Evolutionary conservation across 2,888 invertebrate genomes (phyloP), one percentile per base, ranked within the genome.

Genomic region (Synergus laeviventris): DNA sequence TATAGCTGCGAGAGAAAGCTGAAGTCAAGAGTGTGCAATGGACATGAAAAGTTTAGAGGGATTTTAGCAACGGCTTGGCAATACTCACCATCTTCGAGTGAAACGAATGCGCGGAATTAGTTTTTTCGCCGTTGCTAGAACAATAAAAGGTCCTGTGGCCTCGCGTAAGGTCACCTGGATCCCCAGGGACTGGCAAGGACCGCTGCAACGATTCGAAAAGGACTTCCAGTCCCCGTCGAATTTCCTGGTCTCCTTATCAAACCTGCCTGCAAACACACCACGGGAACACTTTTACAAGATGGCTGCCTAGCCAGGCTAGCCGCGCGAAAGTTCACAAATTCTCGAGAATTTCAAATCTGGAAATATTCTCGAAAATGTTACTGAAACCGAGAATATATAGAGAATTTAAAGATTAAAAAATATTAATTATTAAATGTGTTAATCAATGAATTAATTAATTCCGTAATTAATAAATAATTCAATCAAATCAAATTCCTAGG

Each of bases 81-180:
- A 74, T 73, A 83, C 88, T 88, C 83, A 88, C 88, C 88, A 88
- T 88, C 86, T 88, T 87, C 84, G 84, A 78, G 81, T 84, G 82
- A 81, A 78, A 79, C 75, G 74, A 81, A 75, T 84, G 82, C 83
- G 85, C 85, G 80, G 84, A 84, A 82, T 83, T 83, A 79, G 79
- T 80, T 83, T 84, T 31, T 80, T 81, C 75, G 76, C 54, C 73
- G 49, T 79, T 64, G 75, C 73, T 59, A 64, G 31, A 73, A 74
- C 70, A 75, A 66, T 74, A 42, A 76, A 64, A 76, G 77, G 85
- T 85, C 84, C 85, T 84, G 84, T 83, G 86, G 84, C 87, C 83
- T 84, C 85, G 83, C 84, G 81, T 82, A 85, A 84, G 84, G 85
- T 87, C 86, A 84, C 86, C 87, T 85, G 87, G 86, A 82, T 84